These are phyloP conservation scores for Equus przewalskii DNA, from an alignment of 2,113 vertebrate genomes.

Conservation along the genomic window DNA sequence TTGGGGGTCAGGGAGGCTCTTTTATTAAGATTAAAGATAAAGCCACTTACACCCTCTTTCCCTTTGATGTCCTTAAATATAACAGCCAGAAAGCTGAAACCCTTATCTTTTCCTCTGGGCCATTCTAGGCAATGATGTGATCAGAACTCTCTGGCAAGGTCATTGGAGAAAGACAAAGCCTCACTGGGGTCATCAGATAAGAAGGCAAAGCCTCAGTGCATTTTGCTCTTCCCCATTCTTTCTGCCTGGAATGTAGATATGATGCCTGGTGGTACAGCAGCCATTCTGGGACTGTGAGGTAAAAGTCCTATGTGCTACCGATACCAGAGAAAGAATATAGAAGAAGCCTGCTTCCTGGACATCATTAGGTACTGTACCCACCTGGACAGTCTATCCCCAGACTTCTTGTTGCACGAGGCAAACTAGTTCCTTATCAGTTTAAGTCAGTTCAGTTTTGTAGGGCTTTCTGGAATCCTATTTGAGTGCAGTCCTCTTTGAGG, in stretches of 20 bases:
- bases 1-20: neutral
- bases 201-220: neutral
- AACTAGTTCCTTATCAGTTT: neutral
- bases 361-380: neutral
- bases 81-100: neutral
- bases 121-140: neutral
- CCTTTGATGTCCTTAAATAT: neutral
- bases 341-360: neutral
- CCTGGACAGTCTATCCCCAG: neutral
- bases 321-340: neutral
- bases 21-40: conserved; percentile 3
- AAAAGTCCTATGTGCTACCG: neutral
- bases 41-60: neutral
- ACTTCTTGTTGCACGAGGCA: neutral
- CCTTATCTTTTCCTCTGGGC: neutral
- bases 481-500: neutral
- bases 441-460: neutral
- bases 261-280: neutral
- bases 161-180: neutral
- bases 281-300: neutral
- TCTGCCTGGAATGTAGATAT: neutral
- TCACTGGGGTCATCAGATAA: neutral
- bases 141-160: conserved; percentile 1
- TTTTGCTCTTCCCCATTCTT: neutral
- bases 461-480: neutral